These are phyloP conservation scores for Bufo bufo DNA, from an alignment of 2,113 vertebrate genomes.

Conservation along the genomic window DNA sequence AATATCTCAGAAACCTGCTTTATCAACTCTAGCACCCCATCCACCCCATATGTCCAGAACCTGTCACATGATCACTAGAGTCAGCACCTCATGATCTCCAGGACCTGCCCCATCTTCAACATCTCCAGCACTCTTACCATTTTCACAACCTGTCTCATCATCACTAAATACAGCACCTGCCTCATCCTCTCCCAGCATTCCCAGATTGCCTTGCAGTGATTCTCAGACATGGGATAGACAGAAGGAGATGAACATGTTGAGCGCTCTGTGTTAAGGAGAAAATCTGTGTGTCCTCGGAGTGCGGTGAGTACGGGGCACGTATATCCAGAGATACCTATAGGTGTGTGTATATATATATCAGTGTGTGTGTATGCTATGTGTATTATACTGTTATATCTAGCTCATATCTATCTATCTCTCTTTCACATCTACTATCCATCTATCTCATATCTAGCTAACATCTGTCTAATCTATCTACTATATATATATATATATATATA, in stretches of 20 bases:
- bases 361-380: background rate
- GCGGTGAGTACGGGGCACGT: background rate
- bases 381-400: background rate
- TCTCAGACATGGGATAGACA: slow-evolving; percentile 22
- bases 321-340: background rate
- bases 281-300: background rate
- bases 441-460: no score
- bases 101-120: background rate
- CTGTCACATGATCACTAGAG: no score
- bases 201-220: background rate
- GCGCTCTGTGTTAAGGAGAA: background rate
- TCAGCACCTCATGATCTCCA: background rate
- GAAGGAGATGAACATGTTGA: background rate
- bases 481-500: background rate
- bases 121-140: no score
- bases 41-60: no score
- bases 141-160: background rate
- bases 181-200: background rate
- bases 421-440: no score
- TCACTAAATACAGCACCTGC: background rate
- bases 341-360: no score
- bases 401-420: no score
- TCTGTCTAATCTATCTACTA: no score
- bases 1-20: background rate
- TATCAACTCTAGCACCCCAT: background rate